These are phyloP conservation scores for Argyresthia albistria DNA, from an alignment of 2,888 invertebrate species.

Conservation along the genomic window DNA sequence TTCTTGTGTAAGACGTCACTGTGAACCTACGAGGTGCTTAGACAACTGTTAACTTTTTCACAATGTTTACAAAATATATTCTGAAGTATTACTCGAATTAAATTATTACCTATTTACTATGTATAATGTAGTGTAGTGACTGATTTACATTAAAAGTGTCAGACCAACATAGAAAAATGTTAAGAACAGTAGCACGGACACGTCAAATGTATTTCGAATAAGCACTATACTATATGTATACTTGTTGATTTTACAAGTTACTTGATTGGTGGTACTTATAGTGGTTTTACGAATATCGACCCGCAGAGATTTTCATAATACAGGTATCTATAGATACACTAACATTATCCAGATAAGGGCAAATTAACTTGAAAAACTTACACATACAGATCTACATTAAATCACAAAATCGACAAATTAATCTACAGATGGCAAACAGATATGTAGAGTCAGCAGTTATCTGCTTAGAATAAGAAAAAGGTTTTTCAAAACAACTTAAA, in stretches of 20 bases:
- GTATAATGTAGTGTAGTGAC: background rate
- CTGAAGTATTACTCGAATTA: background rate
- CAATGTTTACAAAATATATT: too few species aligned
- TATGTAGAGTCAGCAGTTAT: constrained; percentile 27
- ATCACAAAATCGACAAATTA: constrained; percentile 2
- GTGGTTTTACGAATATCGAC: too few species aligned
- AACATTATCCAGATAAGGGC: background rate
- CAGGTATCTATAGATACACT: too few species aligned
- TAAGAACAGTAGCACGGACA: too few species aligned
- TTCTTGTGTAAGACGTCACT: constrained; percentile 8
- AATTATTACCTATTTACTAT: background rate
- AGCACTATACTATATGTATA: too few species aligned
- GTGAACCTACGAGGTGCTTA: constrained; percentile 10
- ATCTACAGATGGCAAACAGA: constrained; percentile 39
- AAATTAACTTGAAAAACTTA: background rate
- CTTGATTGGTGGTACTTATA: too few species aligned
- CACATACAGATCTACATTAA: constrained; percentile 1
- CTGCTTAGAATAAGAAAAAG: constrained; percentile 15
- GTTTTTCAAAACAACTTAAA: constrained; percentile 20
- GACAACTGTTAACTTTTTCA: background rate
- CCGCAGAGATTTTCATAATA: too few species aligned
- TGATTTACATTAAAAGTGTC: too few species aligned
- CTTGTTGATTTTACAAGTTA: too few species aligned
- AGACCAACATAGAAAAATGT: too few species aligned
- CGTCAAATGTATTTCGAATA: too few species aligned